Percentiles rank a stretch among this genome's conserved stretches.
Conservation (phyloP, 2,888 invertebrate species). For the Actias luna region DNA sequence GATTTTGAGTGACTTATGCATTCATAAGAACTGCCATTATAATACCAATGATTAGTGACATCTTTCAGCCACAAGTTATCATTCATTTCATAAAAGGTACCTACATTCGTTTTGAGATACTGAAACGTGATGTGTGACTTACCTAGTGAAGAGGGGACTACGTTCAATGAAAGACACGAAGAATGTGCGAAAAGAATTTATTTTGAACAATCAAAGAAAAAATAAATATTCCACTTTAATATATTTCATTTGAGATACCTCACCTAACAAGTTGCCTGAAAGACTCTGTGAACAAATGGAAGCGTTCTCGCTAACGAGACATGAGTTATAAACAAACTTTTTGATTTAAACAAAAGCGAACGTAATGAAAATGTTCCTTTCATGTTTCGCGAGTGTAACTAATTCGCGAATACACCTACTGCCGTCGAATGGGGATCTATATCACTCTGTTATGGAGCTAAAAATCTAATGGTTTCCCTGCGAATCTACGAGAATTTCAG, state of each 20-base stretch:
- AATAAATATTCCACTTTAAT: neutral
- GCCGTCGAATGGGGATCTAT: neutral
- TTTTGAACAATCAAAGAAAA: too few relatives aligned
- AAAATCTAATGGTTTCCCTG: neutral
- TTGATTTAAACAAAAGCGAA: constrained; percentile 7
- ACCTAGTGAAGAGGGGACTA: too few relatives aligned
- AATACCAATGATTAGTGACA: too few relatives aligned
- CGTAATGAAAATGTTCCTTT: constrained; percentile 4
- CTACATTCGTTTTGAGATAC: too few relatives aligned
- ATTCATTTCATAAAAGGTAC: too few relatives aligned
- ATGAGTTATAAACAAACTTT: constrained; percentile 1
- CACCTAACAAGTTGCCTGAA: neutral
- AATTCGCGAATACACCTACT: neutral
- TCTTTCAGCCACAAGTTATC: too few relatives aligned
- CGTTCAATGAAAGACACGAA: too few relatives aligned
- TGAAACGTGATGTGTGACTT: too few relatives aligned
- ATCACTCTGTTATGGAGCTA: neutral
- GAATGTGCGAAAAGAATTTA: too few relatives aligned
- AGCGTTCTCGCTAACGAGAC: constrained; percentile 2
- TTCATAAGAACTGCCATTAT: too few relatives aligned
- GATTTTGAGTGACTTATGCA: too few relatives aligned
- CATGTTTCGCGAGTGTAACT: constrained; percentile 5
- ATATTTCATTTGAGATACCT: neutral
- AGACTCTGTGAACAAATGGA: neutral
- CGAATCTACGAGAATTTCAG: neutral